phyloP scores from a whole-genome alignment of 37 sponge, comb jelly and placozoan genomes.

The Geodia barretti region DNA sequence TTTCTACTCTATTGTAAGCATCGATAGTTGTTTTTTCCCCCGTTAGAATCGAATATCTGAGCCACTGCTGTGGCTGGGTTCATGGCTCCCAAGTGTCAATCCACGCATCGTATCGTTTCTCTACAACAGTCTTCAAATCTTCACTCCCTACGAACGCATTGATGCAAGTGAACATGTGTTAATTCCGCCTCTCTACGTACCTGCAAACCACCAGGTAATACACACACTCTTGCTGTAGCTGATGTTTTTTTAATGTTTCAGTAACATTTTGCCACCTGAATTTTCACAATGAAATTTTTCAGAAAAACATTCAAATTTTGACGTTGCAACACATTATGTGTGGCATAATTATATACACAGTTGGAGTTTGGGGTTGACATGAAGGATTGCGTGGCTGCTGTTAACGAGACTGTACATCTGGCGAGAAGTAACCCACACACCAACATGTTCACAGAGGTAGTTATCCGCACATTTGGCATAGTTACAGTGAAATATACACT shows the following conservation, averaged over 20 bases:
- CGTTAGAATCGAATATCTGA: slow-evolving; percentile 14
- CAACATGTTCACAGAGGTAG: background rate
- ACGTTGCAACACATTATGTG: too few relatives aligned
- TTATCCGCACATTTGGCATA: too few relatives aligned
- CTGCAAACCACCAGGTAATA: slow-evolving; percentile 2
- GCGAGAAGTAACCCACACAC: background rate
- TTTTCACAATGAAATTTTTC: too few relatives aligned
- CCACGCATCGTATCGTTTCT: slow-evolving; percentile 4
- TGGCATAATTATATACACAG: too few relatives aligned
- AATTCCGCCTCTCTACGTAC: slow-evolving; percentile 16
- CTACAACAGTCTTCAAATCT: background rate
- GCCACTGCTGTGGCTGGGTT: slow-evolving; percentile 17
- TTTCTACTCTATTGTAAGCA: too few relatives aligned
- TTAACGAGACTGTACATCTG: background rate
- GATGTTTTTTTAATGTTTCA: background rate
- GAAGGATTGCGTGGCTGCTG: background rate
- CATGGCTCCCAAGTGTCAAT: slow-evolving; percentile 9
- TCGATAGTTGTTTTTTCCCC: too few relatives aligned
- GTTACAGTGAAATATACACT: too few relatives aligned
- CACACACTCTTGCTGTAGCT: background rate
- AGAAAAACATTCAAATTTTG: too few relatives aligned
- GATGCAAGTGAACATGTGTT: slow-evolving; percentile 7
- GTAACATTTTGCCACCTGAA: background rate
- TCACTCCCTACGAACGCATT: slow-evolving; percentile 4
- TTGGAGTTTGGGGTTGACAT: background rate